Evolutionary conservation across 2,797 vertebrate genomes (phyloP), one percentile per base, ranked within the genome.

Genomic region (Gallinago solitaria): DNA sequence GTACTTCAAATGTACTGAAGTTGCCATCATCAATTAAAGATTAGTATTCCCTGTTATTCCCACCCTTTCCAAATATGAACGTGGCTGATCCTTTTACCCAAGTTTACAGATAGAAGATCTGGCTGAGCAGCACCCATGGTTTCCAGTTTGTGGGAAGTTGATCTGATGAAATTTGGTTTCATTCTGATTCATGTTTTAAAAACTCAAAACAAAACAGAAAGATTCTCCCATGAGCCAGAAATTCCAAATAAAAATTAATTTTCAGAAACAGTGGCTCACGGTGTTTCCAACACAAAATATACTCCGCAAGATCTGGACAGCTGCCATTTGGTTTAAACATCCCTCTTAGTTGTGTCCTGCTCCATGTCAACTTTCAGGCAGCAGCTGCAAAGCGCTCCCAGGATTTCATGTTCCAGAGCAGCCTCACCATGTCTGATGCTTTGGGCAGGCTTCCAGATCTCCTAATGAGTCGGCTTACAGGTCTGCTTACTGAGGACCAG

Each of bases 401-500:
- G 79, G 85, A 95, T 97, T 95, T 93, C 15, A 2, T 50, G 89
- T 96, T 90, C 89, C 65, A 93, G 76, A 63, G 73, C 48, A 90
- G 68, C 57, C 45, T 50, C 32, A n/a, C 79, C 60, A 74, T 75
- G 48, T 81, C 89, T 1, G 5, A 77, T 41, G 60, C 27, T 91
- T 80, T 79, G 87, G 96, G 84, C 95, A 84, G 77, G 47, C 54
- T 89, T 94, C 84, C 94, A 95, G 84, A 63, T 60, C 56, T 89
- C 45, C 77, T 93, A 9, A 80, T 70, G 83, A 81, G 85, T 43
- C 11, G 0, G 24, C 35, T 95, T 67, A 48, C 51, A 68, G 75
- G 68, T 83, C 82, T 92, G 59, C 78, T 92, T 67, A 11, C 51
- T 67, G 73, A 93, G 51, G 39, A 81, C 30, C 23, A 59, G 14